phyloP scores from a whole-genome alignment of 2,797 vertebrate genomes.

The Lagorchestes hirsutus region DNA sequence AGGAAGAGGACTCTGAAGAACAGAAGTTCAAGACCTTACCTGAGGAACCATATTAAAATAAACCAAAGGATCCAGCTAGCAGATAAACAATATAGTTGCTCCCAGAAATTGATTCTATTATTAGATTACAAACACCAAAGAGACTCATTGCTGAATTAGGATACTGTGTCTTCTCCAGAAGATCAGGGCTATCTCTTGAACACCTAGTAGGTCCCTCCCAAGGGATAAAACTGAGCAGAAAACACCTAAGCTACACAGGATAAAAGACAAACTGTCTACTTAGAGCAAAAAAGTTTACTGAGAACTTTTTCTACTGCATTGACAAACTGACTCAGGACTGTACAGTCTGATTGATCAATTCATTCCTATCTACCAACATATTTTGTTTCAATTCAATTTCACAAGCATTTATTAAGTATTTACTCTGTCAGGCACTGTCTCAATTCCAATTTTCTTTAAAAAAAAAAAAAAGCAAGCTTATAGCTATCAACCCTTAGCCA shows the following conservation, averaged over 20 bases:
- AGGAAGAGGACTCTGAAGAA: neutral
- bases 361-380: neutral
- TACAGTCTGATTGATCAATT: neutral
- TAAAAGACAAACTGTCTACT: neutral
- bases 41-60: neutral
- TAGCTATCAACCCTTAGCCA: neutral
- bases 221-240: neutral
- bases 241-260: neutral
- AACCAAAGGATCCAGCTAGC: neutral
- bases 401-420: conserved; percentile 53
- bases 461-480: neutral
- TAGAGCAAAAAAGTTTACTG: neutral
- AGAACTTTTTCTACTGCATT: neutral
- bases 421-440: conserved; percentile 39
- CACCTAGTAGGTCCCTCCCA: neutral
- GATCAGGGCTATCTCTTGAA: neutral
- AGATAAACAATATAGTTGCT: neutral
- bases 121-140: neutral
- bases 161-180: neutral
- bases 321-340: neutral
- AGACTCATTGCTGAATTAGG: neutral
- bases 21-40: neutral
- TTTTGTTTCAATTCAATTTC: conserved; percentile 11
- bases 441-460: conserved; percentile 5
- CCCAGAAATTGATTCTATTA: neutral